These are phyloP conservation scores for Ceriagrion tenellum DNA, from an alignment of 2,888 invertebrate genomes.

Conservation along the genomic window DNA sequence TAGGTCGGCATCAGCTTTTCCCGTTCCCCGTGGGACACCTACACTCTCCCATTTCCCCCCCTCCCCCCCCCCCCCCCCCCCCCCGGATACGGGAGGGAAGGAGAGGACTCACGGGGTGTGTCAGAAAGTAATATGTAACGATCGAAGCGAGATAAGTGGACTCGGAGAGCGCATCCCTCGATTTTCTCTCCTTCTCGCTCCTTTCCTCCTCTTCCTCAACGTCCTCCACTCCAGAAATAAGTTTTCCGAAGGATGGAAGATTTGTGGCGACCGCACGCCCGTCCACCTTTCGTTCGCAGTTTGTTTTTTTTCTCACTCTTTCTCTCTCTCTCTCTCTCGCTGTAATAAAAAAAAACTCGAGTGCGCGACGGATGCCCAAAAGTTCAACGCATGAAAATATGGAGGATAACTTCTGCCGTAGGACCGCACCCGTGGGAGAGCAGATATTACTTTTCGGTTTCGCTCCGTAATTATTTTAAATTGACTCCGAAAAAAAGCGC, in stretches of 20 bases:
- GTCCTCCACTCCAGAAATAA: constrained; percentile 15
- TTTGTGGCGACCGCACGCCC: constrained; percentile 15
- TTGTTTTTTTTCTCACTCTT: not conserved
- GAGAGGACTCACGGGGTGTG: constrained; percentile 37
- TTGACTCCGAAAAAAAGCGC: not conserved
- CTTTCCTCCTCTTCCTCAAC: not conserved
- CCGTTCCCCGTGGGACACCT: constrained; percentile 34
- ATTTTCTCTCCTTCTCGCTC: not conserved
- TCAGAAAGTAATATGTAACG: constrained; percentile 52
- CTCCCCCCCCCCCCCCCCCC: too few relatives aligned
- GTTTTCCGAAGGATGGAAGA: not conserved
- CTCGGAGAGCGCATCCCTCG: constrained; percentile 21
- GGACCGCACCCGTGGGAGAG: not conserved
- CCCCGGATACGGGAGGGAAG: not conserved
- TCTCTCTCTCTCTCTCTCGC: too few relatives aligned
- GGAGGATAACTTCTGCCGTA: not conserved
- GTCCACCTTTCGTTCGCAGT: not conserved
- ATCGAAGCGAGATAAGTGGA: constrained; percentile 52
- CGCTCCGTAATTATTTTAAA: not conserved
- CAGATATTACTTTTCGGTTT: not conserved
- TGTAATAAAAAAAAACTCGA: not conserved
- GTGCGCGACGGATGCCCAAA: not conserved
- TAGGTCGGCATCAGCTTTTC: not conserved
- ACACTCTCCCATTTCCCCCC: too few relatives aligned
- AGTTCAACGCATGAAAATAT: not conserved